Conservation (phyloP, 2,888 invertebrate genomes). For the Cerastis rubricosa region DNA sequence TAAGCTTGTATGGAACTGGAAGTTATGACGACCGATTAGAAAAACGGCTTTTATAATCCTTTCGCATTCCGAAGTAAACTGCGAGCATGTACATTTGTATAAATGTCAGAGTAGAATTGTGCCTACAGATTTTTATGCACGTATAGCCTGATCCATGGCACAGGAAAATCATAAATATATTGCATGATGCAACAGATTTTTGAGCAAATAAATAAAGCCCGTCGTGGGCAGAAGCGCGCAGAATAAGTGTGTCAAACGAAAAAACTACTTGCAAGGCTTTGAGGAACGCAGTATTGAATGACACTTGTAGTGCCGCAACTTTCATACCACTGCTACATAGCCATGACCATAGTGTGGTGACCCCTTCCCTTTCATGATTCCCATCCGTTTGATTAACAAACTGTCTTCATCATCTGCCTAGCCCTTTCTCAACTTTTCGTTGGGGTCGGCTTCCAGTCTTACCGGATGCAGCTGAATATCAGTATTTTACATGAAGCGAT, state of each 20-base stretch:
- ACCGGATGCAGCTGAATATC: no score
- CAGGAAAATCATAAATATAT: no score
- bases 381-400: not conserved
- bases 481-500: no score
- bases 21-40: not conserved
- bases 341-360: not conserved
- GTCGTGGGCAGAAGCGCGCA: not conserved
- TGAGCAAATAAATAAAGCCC: not conserved
- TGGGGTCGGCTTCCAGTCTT: no score
- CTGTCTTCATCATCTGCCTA: not conserved
- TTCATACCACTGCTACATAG: not conserved
- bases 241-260: not conserved
- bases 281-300: not conserved
- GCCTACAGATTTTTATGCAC: no score
- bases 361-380: not conserved
- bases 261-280: constrained; percentile 1
- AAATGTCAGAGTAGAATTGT: not conserved
- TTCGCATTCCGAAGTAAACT: not conserved
- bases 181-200: not conserved
- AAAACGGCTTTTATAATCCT: not conserved
- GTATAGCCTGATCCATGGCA: not conserved
- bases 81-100: not conserved
- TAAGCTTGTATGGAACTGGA: not conserved
- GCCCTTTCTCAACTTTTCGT: no score
- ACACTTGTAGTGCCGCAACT: not conserved